Base-by-base conservation (phyloP, 2,113 vertebrate genomes). In the Melanerpes formicivorus region DNA sequence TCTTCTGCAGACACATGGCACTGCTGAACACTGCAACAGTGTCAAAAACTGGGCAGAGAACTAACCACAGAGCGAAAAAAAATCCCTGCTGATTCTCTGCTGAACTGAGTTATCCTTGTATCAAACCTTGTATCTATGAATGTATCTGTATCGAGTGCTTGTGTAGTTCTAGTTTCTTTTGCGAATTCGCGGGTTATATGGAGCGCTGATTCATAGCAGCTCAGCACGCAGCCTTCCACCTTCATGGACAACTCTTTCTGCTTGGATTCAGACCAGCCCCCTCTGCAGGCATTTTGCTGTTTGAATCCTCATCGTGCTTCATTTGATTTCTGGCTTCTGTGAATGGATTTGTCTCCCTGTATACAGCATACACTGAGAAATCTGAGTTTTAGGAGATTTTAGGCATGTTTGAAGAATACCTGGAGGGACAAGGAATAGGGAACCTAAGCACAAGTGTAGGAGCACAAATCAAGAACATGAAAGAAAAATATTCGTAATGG, bases 11-110 rank as follows among this genome's bases (percentile, higher is more conserved):
- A n/a, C 14, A 46, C 40, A 4, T 0, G 1, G 21, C 2, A 12
- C 44, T 5, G 5, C 1, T 2, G 37, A 44, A 55, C 2, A 0
- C 55, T 54, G 32, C 1, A 0, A 40, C 11, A 19, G 46, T 46
- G 80, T 34, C 83, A 44, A 69, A 90, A 73, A 9, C 34, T 16
- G 32, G 58, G 69, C 52, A 91, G 80, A 32, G 25, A 54, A 18
- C 32, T 76, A 66, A 88, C 66, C 78, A 66, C 54, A 54, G 80
- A 78, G 44, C 2, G 59, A 34, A 46, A 71, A 64, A 76, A 85
- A 79, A 37, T n/a, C 37, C 71, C 83, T 76, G 55, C 80, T 86
- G 83, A 40, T 84, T 66, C 32, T 67, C 72, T 91, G 67, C 44
- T 66, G 67, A 85, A 17, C 74, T 75, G 73, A 86, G 50, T 56